These are phyloP conservation scores for Tonatia bakeri DNA, from an alignment of 2,113 vertebrate genomes.

Conservation along the genomic window DNA sequence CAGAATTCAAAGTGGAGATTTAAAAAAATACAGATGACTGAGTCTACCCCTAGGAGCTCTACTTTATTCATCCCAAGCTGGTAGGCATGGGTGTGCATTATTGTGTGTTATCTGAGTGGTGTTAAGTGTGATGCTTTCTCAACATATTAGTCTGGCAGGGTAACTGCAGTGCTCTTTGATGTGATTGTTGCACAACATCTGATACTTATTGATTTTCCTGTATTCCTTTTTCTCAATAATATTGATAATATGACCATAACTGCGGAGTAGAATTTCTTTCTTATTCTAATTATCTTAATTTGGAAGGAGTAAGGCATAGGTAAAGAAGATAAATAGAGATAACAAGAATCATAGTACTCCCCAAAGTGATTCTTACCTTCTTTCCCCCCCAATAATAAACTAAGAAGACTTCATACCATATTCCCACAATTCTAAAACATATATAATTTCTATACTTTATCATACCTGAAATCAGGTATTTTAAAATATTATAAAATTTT, in stretches of 20 bases:
- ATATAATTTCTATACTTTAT: not conserved
- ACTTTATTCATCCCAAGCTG: not conserved
- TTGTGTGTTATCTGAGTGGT: not conserved
- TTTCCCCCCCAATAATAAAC: not conserved
- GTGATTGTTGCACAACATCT: not conserved
- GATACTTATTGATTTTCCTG: not conserved
- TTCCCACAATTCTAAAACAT: not conserved
- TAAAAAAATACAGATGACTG: not conserved
- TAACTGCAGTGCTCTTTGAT: not conserved
- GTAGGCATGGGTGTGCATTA: not conserved
- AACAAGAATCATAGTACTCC: not conserved
- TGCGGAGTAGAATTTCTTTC: not conserved
- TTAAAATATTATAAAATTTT: not conserved
- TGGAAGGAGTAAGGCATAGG: not conserved
- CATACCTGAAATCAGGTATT: not conserved
- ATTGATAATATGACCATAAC: not conserved
- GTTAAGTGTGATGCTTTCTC: not conserved
- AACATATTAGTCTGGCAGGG: not conserved
- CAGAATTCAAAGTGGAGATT: not conserved
- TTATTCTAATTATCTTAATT: not conserved
- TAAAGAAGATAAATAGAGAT: not conserved
- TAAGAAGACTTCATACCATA: not conserved
- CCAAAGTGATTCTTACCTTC: not conserved
- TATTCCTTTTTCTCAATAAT: not conserved
- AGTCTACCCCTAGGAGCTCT: not conserved